Conservation (phyloP, 2,113 vertebrate genomes). For the Lanius collurio region DNA sequence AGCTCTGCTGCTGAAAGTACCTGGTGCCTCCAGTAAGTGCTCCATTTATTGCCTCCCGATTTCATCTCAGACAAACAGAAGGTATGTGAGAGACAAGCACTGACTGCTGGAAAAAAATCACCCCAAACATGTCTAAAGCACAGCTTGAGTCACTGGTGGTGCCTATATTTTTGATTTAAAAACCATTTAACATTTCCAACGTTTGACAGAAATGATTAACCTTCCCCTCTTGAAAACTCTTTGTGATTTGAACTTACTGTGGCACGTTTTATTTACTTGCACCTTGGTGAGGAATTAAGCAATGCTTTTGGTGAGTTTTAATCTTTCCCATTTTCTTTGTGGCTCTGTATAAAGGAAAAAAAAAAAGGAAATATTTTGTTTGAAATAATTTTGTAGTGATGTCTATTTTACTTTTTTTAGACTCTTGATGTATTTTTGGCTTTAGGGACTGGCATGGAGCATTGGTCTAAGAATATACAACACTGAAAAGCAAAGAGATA, state of each 20-base stretch:
- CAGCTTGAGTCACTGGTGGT: background rate
- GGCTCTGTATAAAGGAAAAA: background rate
- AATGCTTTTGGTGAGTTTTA: constrained; percentile 37
- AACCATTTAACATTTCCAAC: constrained; percentile 40
- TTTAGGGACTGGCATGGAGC: constrained; percentile 27
- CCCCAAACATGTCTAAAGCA: background rate
- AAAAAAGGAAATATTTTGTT: background rate
- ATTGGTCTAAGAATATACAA: constrained; percentile 39
- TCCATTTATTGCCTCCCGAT: background rate
- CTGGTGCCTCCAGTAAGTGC: background rate
- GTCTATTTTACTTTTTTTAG: constrained; percentile 55
- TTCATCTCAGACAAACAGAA: constrained; percentile 11
- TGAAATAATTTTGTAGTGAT: constrained; percentile 51
- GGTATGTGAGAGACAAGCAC: background rate
- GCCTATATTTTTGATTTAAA: constrained; percentile 34
- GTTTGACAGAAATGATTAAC: constrained; percentile 53
- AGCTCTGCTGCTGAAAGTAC: background rate
- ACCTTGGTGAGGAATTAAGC: constrained; percentile 27
- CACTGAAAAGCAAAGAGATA: background rate
- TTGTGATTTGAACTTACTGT: constrained; percentile 19
- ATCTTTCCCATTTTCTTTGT: constrained; percentile 51
- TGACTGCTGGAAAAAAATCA: background rate
- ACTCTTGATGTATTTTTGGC: constrained; percentile 56
- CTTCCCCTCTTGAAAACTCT: constrained; percentile 32
- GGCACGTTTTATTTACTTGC: constrained; percentile 49